Conservation (phyloP, 2,797 vertebrate species). For the Schizopygopsis malacanthus region DNA sequence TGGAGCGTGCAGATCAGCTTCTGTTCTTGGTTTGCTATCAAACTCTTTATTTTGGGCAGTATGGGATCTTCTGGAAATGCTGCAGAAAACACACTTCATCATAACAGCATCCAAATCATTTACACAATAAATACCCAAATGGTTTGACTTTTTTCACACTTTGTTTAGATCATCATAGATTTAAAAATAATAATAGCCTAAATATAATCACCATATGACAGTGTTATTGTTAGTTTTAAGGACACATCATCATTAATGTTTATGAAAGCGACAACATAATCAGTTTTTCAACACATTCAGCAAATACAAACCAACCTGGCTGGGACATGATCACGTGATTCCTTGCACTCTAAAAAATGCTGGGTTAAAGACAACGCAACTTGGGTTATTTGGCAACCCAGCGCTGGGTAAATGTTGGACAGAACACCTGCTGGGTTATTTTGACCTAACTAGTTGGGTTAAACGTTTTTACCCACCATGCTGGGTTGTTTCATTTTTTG, state of each 20-base stretch:
- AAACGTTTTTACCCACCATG: too few species aligned
- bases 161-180: not conserved
- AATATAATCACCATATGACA: too few species aligned
- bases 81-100: slow-evolving; percentile 52
- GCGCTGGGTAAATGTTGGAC: too few species aligned
- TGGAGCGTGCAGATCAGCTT: slow-evolving; percentile 69
- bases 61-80: slow-evolving; percentile 78
- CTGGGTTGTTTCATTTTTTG: too few species aligned
- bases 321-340: too few species aligned
- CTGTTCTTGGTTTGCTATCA: slow-evolving; percentile 61
- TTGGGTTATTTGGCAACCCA: too few species aligned
- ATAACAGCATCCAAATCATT: not conserved
- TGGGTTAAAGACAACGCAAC: too few species aligned
- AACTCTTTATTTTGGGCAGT: slow-evolving; percentile 63
- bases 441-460: too few species aligned
- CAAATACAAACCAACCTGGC: too few species aligned
- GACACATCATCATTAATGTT: not conserved
- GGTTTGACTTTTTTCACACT: not conserved
- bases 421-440: too few species aligned
- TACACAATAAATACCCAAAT: not conserved
- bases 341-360: too few species aligned
- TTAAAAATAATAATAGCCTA: not conserved
- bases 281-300: not conserved
- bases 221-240: not conserved
- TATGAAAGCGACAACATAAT: not conserved